phyloP scores from a whole-genome alignment of 2,113 vertebrate species.

The Axis porcinus region DNA sequence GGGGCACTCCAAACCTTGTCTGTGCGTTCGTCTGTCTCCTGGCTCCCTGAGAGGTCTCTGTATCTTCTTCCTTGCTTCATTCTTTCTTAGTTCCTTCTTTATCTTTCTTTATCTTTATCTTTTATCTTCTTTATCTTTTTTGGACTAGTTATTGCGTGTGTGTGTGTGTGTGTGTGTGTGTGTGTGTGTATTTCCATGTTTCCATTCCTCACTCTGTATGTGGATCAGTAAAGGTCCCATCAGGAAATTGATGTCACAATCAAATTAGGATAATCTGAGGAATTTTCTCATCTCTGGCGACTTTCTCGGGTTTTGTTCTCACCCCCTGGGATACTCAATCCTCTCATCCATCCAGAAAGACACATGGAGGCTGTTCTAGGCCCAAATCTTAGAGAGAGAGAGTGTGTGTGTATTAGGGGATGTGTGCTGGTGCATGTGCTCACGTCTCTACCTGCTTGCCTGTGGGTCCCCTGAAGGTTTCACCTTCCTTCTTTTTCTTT shows the following conservation, averaged over 20 bases:
- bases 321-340: neutral
- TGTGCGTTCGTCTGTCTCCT: neutral
- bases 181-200: neutral
- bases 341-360: neutral
- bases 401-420: rapidly evolving
- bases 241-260: neutral
- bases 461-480: neutral
- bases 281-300: neutral
- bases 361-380: neutral
- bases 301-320: neutral
- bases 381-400: neutral
- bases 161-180: neutral
- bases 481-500: neutral
- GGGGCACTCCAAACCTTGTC: too few species aligned
- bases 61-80: neutral
- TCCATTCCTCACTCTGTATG: neutral
- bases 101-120: neutral
- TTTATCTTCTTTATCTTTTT: neutral
- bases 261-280: neutral
- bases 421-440: rapidly evolving
- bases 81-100: neutral
- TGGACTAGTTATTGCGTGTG: neutral
- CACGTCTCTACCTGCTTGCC: neutral
- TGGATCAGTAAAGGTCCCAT: neutral
- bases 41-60: neutral